Conservation (phyloP, 1,140 invertebrate species). For the Penaeus indicus region DNA sequence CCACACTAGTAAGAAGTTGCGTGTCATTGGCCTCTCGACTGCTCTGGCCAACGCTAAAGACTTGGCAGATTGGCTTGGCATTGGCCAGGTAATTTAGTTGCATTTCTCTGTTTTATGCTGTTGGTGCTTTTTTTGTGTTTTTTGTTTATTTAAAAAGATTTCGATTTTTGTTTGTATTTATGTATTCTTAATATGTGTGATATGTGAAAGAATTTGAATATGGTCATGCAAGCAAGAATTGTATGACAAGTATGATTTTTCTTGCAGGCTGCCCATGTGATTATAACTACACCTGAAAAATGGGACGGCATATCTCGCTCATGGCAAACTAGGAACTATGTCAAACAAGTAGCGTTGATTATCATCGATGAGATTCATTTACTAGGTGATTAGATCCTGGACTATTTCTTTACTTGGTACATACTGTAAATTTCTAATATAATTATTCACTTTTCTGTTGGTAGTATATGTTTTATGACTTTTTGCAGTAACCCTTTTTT, state of each 20-base stretch:
- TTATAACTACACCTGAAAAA: conserved; percentile 99
- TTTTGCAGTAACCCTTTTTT: no score
- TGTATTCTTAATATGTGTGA: background rate
- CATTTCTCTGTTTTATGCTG: conserved; percentile 66
- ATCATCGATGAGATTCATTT: conserved; percentile 99
- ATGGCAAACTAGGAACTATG: conserved; percentile 97
- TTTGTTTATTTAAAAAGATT: background rate
- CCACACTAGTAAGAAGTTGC: conserved; percentile 81
- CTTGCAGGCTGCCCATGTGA: conserved; percentile 82
- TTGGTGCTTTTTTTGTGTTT: conserved; percentile 1
- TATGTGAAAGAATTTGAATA: background rate
- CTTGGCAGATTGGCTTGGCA: conserved; percentile 96
- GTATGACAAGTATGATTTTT: background rate
- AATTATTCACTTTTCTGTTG: background rate
- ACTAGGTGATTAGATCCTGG: conserved; percentile 78
- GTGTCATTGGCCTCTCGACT: conserved; percentile 96
- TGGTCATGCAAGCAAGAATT: background rate
- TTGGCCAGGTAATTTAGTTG: conserved; percentile 75
- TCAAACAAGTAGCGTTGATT: conserved; percentile 90
- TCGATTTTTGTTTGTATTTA: background rate
- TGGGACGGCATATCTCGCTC: conserved; percentile 99
- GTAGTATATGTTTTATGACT: no score
- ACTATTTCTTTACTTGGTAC: conserved; percentile 68
- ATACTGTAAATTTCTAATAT: conserved; percentile 40
- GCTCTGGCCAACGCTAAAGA: conserved; percentile 97